Conservation (phyloP, 2,888 invertebrate genomes). For the Drosophila tripunctata region DNA sequence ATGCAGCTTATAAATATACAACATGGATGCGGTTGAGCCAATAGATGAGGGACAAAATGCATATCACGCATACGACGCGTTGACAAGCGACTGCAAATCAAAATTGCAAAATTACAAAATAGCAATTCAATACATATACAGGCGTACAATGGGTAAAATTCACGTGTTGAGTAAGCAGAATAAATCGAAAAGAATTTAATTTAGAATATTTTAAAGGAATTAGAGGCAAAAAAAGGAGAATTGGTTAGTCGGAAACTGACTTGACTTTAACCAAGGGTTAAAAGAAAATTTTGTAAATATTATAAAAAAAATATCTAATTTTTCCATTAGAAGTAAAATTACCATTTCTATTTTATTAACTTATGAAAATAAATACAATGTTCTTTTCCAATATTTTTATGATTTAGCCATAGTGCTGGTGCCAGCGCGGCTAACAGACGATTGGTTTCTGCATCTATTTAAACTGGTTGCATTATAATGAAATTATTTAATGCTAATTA, state of each 20-base stretch:
- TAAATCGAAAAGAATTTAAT: background rate
- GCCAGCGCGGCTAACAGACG: slow-evolving; percentile 1
- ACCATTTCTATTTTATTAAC: no score
- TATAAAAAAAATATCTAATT: no score
- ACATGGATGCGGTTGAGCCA: no score
- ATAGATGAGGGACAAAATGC: background rate
- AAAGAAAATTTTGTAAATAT: no score
- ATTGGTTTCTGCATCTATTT: slow-evolving; percentile 44
- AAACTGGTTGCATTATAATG: slow-evolving; percentile 58
- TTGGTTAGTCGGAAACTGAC: no score
- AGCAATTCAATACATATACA: slow-evolving; percentile 6
- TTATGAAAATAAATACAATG: no score
- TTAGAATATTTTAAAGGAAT: background rate
- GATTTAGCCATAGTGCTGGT: background rate
- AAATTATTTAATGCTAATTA: slow-evolving; percentile 71
- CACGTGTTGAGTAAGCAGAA: no score
- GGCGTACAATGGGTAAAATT: background rate
- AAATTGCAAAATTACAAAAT: slow-evolving; percentile 52
- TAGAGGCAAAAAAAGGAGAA: no score
- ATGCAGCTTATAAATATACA: background rate
- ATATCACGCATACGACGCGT: slow-evolving; percentile 46
- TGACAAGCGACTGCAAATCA: slow-evolving; percentile 43
- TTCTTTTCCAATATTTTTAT: no score
- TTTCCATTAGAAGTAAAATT: no score
- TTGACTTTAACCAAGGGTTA: no score